Conservation (phyloP, 2,113 vertebrate genomes). For the Nibea albiflora region DNA sequence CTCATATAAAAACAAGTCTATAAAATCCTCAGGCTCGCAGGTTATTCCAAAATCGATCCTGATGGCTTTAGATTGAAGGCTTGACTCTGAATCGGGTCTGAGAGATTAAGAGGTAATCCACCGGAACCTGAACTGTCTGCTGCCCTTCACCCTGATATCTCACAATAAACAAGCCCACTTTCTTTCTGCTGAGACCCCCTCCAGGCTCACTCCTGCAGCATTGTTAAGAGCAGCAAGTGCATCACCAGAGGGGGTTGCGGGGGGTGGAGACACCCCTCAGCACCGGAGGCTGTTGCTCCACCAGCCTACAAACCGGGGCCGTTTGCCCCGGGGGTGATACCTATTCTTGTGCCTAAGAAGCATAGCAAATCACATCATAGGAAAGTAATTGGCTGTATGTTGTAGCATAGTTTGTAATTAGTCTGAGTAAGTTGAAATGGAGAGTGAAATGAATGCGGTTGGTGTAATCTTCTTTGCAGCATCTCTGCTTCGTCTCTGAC, state of each 20-base stretch:
- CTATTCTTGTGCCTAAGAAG: not conserved
- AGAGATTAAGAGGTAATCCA: slow-evolving; percentile 34
- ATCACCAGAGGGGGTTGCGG: not conserved
- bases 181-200: slow-evolving; percentile 4
- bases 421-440: not conserved
- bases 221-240: not conserved
- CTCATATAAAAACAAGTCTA: no score
- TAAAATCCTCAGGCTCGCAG: no score
- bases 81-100: no score
- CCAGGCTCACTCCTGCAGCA: slow-evolving; percentile 17
- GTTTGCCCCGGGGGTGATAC: not conserved
- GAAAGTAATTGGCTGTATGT: not conserved
- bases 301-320: not conserved
- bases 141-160: slow-evolving; percentile 25
- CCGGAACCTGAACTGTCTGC: slow-evolving; percentile 38
- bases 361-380: not conserved
- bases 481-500: not conserved
- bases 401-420: not conserved
- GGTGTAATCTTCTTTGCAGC: not conserved
- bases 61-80: no score
- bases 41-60: no score
- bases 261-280: not conserved
- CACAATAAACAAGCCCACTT: slow-evolving; percentile 17
- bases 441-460: not conserved
- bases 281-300: not conserved